Conservation (phyloP, 2,888 invertebrate genomes). For the Proisotoma minuta region DNA sequence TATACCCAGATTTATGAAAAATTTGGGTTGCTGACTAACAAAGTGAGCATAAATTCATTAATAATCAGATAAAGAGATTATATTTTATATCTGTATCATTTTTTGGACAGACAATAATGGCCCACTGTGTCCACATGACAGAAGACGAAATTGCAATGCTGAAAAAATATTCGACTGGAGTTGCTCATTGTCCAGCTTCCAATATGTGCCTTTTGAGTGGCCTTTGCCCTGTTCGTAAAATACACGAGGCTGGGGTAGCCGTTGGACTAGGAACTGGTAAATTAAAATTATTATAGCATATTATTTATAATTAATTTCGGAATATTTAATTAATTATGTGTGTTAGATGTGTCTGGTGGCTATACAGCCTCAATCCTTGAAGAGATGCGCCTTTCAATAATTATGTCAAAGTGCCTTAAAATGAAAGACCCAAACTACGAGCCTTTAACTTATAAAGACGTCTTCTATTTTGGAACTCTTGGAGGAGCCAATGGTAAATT, state of each 20-base stretch:
- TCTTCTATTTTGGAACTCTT: conserved; percentile 76
- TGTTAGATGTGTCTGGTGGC: conserved; percentile 76
- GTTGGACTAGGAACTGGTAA: conserved; percentile 82
- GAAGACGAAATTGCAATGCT: conserved; percentile 66
- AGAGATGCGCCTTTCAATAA: conserved; percentile 67
- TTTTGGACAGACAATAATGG: conserved; percentile 64
- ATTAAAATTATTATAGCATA: background rate
- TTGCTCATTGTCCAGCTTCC: conserved; percentile 83
- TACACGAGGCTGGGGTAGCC: conserved; percentile 62
- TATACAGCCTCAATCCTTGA: conserved; percentile 70
- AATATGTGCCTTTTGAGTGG: conserved; percentile 78
- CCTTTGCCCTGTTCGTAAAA: conserved; percentile 67
- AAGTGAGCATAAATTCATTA: conserved; percentile 56
- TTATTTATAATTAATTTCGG: background rate
- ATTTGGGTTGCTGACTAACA: conserved; percentile 66
- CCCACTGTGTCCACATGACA: conserved; percentile 73
- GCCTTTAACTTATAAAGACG: conserved; percentile 61
- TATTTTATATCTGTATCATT: conserved; percentile 2
- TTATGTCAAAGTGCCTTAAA: conserved; percentile 66
- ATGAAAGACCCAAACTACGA: conserved; percentile 58
- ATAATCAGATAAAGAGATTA: no score
- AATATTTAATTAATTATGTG: background rate
- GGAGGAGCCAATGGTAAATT: conserved; percentile 72
- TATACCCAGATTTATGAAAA: conserved; percentile 75
- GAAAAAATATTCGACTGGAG: conserved; percentile 59